phyloP scores from a whole-genome alignment of 1,140 invertebrate species.

The Drosophila athabasca region DNA sequence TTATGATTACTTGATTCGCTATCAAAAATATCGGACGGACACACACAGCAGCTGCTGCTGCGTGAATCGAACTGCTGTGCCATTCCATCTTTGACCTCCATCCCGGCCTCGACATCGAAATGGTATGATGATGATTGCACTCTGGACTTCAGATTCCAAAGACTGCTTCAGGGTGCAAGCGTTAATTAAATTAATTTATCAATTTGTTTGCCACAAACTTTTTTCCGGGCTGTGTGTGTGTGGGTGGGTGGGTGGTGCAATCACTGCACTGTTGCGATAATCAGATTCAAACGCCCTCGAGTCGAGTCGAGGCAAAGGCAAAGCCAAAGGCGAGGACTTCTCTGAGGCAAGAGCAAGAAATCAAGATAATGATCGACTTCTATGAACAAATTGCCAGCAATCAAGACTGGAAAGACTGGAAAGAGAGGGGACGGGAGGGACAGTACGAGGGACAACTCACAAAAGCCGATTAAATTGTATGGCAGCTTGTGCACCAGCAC shows the following conservation, averaged over 20 bases:
- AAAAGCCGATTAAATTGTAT: conserved; percentile 50
- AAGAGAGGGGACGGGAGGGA: not conserved
- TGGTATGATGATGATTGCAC: not conserved
- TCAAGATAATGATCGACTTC: conserved; percentile 75
- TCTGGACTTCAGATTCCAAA: not conserved
- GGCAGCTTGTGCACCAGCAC: conserved; percentile 1
- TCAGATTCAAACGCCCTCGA: conserved; percentile 32
- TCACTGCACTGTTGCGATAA: conserved; percentile 34
- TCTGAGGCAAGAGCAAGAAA: conserved; percentile 48
- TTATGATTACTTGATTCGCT: no score
- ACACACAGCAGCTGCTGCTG: no score
- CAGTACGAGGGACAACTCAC: not conserved
- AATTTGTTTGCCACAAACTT: conserved; percentile 63
- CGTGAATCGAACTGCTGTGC: no score
- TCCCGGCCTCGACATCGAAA: conserved; percentile 2
- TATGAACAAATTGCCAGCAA: conserved; percentile 76
- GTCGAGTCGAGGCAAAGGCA: not conserved
- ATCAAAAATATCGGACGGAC: no score
- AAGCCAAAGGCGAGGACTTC: conserved; percentile 49
- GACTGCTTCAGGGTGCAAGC: conserved; percentile 3
- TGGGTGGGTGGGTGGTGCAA: not conserved
- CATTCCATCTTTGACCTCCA: conserved; percentile 23
- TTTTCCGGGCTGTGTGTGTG: conserved; percentile 38
- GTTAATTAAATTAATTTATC: conserved; percentile 65
- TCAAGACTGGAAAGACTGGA: conserved; percentile 44